Conservation (phyloP, 2,113 vertebrate species). For the Pavo muticus region DNA sequence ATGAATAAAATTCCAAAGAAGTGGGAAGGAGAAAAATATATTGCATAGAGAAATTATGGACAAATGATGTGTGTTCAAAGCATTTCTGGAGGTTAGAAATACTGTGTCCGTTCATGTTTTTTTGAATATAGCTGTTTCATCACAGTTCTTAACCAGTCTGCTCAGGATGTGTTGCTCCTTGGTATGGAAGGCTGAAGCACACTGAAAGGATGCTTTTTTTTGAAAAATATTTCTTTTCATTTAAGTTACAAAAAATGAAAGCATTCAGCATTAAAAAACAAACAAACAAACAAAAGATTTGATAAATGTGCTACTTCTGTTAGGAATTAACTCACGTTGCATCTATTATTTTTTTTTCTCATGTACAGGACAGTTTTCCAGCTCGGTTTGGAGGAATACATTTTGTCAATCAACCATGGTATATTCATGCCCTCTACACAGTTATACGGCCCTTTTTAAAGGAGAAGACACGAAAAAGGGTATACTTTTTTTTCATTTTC, state of each 20-base stretch:
- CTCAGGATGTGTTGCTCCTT: not conserved
- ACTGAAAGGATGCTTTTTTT: not conserved
- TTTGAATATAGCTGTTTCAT: not conserved
- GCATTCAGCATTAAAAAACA: not conserved
- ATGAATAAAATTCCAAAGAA: not conserved
- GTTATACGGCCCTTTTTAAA: slow-evolving; percentile 97
- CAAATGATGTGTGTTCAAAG: not conserved
- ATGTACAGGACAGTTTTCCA: slow-evolving; percentile 94
- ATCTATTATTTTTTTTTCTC: slow-evolving; percentile 4
- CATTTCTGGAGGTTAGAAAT: not conserved
- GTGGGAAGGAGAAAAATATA: not conserved
- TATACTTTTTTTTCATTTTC: slow-evolving; percentile 69
- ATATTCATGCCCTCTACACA: slow-evolving; percentile 97
- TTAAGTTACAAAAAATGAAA: not conserved
- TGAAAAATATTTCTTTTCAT: not conserved
- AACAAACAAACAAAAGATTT: not conserved
- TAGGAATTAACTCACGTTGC: not conserved
- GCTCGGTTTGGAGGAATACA: slow-evolving; percentile 98
- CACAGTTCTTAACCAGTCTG: not conserved
- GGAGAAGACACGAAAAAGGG: slow-evolving; percentile 99
- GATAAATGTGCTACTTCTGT: not conserved
- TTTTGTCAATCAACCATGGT: slow-evolving; percentile 99
- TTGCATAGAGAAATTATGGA: not conserved
- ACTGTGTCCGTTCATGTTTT: not conserved
- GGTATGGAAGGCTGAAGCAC: not conserved